Conservation (phyloP, 1,140 invertebrate species). For the Drosophila watanabei region DNA sequence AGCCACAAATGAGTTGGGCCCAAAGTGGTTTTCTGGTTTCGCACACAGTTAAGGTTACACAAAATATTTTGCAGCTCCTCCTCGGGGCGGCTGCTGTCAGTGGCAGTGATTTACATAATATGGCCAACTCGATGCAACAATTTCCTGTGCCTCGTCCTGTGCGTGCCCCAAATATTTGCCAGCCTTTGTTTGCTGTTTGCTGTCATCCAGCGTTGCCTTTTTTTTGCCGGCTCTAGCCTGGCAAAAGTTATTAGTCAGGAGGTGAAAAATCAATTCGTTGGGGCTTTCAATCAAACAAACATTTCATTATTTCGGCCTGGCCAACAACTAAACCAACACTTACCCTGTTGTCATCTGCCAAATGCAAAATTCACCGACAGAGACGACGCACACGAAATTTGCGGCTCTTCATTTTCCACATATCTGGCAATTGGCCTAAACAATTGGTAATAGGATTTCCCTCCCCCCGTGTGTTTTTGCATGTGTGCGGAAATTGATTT, state of each 20-base stretch:
- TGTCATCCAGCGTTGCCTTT: neutral
- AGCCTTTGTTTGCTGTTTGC: constrained; percentile 36
- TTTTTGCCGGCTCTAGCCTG: constrained; percentile 12
- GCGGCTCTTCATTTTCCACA: constrained; percentile 32
- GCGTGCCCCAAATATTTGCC: constrained; percentile 36
- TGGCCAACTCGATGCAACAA: constrained; percentile 73
- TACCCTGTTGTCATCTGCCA: constrained; percentile 36
- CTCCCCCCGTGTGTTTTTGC: constrained; percentile 15
- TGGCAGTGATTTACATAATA: constrained; percentile 76
- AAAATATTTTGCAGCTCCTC: constrained; percentile 22
- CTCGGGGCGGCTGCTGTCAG: constrained; percentile 43
- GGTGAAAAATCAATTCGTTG: constrained; percentile 54
- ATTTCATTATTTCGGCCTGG: constrained; percentile 61
- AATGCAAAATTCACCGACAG: constrained; percentile 37
- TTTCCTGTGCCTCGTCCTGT: constrained; percentile 53
- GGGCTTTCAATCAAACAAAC: constrained; percentile 59
- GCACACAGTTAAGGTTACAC: constrained; percentile 10
- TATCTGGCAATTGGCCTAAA: constrained; percentile 47
- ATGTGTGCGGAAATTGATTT: constrained; percentile 48
- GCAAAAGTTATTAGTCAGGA: constrained; percentile 60
- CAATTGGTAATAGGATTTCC: constrained; percentile 62
- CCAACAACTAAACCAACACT: constrained; percentile 60
- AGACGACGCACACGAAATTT: constrained; percentile 4
- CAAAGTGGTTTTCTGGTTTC: constrained; percentile 55
- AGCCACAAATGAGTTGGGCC: constrained; percentile 46